A percentile compares a stretch with the other conserved stretches of the same genome.
These are phyloP conservation scores for Schizothorax lantsangensis DNA, from an alignment of 2,797 vertebrate species.

Conservation along the genomic window DNA sequence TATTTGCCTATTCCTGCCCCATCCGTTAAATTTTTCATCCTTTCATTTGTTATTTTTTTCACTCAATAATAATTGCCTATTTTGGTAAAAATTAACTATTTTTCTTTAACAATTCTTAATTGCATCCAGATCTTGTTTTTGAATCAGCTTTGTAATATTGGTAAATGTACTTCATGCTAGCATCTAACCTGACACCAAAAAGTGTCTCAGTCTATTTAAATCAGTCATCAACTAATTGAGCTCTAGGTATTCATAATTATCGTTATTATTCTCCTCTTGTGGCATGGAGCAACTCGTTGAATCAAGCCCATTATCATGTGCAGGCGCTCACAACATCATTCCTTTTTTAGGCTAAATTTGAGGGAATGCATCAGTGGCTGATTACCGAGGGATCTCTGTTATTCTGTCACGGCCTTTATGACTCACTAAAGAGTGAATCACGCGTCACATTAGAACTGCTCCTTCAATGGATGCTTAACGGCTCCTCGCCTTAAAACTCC, in stretches of 20 bases:
- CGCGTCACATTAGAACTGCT: constrained; percentile 66
- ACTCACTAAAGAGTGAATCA: constrained; percentile 75
- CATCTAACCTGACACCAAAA: not conserved
- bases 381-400: constrained; percentile 65
- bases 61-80: not conserved
- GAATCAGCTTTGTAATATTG: not conserved
- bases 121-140: not conserved
- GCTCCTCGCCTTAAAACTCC: constrained; percentile 70
- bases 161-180: not conserved
- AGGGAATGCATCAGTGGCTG: constrained; percentile 32
- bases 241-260: constrained; percentile 8
- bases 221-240: constrained; percentile 18
- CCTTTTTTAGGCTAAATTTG: constrained; percentile 11
- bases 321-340: not conserved
- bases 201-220: not conserved
- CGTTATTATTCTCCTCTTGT: constrained; percentile 12
- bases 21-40: not conserved
- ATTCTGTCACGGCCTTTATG: constrained; percentile 72
- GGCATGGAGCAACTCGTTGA: not conserved
- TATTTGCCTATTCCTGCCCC: constrained; percentile 27
- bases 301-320: constrained; percentile 12
- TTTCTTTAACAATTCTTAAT: not conserved
- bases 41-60: not conserved
- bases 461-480: constrained; percentile 61
- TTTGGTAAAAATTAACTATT: not conserved